Conservation (phyloP, 2,797 vertebrate species). For the Setipinna tenuifilis region DNA sequence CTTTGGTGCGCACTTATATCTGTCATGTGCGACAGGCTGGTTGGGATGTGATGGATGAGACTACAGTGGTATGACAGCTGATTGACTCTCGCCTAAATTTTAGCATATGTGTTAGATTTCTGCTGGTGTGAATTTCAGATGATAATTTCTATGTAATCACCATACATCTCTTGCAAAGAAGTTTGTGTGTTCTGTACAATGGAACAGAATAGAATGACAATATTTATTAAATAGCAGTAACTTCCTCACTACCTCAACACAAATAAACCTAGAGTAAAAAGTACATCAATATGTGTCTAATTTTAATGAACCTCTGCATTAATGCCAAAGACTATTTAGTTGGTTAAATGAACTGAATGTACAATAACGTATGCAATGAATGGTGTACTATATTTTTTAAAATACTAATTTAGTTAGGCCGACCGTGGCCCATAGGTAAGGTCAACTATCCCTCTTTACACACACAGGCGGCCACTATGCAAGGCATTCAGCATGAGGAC, state of each 20-base stretch:
- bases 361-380: too few relatives aligned
- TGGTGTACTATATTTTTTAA: not conserved
- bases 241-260: too few relatives aligned
- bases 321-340: too few relatives aligned
- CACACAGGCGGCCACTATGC: not conserved
- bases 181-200: not conserved
- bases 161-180: not conserved
- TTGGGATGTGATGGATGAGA: constrained; percentile 9
- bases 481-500: constrained; percentile 59
- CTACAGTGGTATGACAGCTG: not conserved
- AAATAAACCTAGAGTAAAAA: too few relatives aligned
- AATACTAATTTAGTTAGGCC: not conserved
- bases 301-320: too few relatives aligned
- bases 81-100: not conserved
- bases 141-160: not conserved
- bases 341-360: too few relatives aligned
- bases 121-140: not conserved
- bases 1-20: not conserved
- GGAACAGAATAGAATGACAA: not conserved
- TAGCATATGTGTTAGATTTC: not conserved
- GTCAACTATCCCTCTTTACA: not conserved
- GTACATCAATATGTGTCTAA: too few relatives aligned
- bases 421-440: not conserved
- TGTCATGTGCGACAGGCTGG: not conserved
- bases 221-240: not conserved